Percentiles rank a stretch among this genome's conserved stretches.
These are phyloP conservation scores for Palloptera scutellata DNA, from an alignment of 2,888 invertebrate species.

Conservation along the genomic window DNA sequence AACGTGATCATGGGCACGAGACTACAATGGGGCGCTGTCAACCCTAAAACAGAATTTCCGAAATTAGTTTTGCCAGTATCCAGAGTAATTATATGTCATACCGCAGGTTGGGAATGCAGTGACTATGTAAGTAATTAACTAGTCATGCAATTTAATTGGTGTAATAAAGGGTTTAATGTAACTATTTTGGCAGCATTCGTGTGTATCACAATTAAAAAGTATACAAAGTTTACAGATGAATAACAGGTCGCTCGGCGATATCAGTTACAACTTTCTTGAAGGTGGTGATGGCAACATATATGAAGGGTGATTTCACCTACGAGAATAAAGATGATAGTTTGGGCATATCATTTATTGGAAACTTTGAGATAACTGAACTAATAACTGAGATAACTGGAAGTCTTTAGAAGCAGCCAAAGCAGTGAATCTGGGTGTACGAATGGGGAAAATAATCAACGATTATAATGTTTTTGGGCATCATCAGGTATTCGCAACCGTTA, in stretches of 20 bases:
- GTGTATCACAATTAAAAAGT: conserved; percentile 67
- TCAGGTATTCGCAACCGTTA: conserved; percentile 72
- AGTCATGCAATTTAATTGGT: neutral
- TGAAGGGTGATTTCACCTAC: conserved; percentile 75
- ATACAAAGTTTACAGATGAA: conserved; percentile 76
- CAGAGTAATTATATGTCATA: conserved; percentile 71
- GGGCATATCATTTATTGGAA: conserved; percentile 77
- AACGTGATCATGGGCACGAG: conserved; percentile 62
- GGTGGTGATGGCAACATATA: conserved; percentile 80
- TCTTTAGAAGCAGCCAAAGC: conserved; percentile 69
- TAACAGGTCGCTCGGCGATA: conserved; percentile 70
- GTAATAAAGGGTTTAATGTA: neutral
- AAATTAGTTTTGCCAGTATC: conserved; percentile 64
- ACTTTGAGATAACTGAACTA: conserved; percentile 67
- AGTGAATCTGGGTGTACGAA: conserved; percentile 69
- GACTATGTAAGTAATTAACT: conserved; percentile 39
- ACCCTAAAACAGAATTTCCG: conserved; percentile 58
- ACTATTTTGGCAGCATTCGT: conserved; percentile 61
- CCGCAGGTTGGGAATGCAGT: conserved; percentile 70
- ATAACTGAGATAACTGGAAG: conserved; percentile 65
- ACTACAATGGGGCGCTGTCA: conserved; percentile 73
- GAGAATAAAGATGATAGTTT: conserved; percentile 73
- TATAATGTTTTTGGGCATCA: conserved; percentile 76
- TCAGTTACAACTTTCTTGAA: conserved; percentile 79
- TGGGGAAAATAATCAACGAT: conserved; percentile 69